Base-by-base conservation (phyloP, 1,140 invertebrate species). In the Philopotamus ludificatus region DNA sequence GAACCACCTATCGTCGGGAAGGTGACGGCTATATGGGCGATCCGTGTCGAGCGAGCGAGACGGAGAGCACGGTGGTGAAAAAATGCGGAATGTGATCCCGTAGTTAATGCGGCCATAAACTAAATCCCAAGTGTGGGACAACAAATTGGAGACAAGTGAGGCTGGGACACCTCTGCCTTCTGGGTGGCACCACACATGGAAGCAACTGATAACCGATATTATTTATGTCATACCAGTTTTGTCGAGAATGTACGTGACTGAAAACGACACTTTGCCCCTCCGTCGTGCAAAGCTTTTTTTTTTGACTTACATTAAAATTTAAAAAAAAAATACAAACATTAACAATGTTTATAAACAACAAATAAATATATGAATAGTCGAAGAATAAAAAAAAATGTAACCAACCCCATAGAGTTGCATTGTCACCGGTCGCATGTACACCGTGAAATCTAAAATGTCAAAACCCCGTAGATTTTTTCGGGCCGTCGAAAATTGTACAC, bases 71-170 rank as follows among this genome's bases (percentile, higher is more conserved):
- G 28, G 22, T 26, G 51, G 10, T 16, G 47, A 65, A 55, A 65
- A 62, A 42, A 41, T 41, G 4, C 44, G 65, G 49, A 53, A 61
- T 57, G 65, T 20, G 55, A 62, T 67, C 65, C 58, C 59, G 22
- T 45, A 61, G 65, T 62, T 15, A 49, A 57, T 39, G 28, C 42
- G 44, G 41, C 28, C 59, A 60, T 67, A 67, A 67, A 67, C 49
- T 41, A 63, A 42, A 23, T 16, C 16, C 51, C 12, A 51, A 54
- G 66, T 67, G 66, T 63, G 53, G 60, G 53, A 9, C 59, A 49
- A 67, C 53, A 58, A 58, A 51, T 55, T 50, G 60, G 41, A 59
- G 66, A 63, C 60, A 55, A 63, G 59, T 47, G 58, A 49, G 44
- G 39, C 45, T 21, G 47, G 45, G 63, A 57, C 25, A 41, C 23